Conservation (phyloP, 2,888 invertebrate genomes). For the Timema cristinae region DNA sequence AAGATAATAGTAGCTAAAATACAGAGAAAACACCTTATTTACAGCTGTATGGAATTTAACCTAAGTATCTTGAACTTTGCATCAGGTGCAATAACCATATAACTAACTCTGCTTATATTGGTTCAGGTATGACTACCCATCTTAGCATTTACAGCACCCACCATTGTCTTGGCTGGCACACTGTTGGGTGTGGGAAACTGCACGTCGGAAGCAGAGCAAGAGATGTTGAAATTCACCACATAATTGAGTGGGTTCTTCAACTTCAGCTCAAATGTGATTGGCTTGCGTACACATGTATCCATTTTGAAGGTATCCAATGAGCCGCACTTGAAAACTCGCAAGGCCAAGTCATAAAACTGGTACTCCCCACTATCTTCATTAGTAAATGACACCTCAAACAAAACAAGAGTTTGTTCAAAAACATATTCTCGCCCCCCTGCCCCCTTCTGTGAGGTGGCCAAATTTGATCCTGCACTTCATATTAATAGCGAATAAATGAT, state of each 20-base stretch:
- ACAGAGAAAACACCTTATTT: no score
- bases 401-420: no score
- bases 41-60: no score
- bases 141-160: conserved; percentile 31
- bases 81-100: no score
- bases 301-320: conserved; percentile 40
- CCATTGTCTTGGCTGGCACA: conserved; percentile 39
- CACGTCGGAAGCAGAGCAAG: conserved; percentile 35
- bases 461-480: no score
- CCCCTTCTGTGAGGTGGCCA: no score
- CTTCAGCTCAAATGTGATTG: conserved; percentile 37
- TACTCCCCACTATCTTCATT: conserved; percentile 43
- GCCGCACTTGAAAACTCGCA: conserved; percentile 40
- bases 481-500: no score
- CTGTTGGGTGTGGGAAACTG: conserved; percentile 35
- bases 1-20: no score
- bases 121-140: no score
- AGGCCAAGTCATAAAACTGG: conserved; percentile 40
- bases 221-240: conserved; percentile 38
- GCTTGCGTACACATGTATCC: conserved; percentile 40
- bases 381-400: conserved; percentile 41
- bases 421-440: no score
- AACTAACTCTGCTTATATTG: no score
- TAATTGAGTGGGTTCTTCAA: conserved; percentile 43
- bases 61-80: no score